phyloP scores from a whole-genome alignment of 2,888 invertebrate species.

The Cheilosia vernalis region DNA sequence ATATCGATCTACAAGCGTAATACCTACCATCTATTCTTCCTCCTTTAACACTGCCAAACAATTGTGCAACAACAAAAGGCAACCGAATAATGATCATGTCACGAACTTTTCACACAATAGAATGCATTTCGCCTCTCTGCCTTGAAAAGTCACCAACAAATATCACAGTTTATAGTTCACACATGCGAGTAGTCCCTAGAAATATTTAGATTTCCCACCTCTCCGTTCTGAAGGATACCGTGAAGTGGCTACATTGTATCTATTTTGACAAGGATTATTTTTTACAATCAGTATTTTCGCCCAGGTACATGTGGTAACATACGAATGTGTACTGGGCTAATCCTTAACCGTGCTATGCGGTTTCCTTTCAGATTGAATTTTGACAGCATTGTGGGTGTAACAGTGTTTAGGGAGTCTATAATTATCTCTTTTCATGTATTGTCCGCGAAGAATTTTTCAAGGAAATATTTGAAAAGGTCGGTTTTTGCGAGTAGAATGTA shows the following conservation, averaged over 20 bases:
- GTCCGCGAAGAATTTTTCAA: constrained; percentile 75
- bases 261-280: constrained; percentile 81
- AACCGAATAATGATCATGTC: constrained; percentile 69
- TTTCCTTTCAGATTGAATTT: constrained; percentile 61
- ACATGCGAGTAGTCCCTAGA: constrained; percentile 25
- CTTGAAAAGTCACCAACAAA: constrained; percentile 24
- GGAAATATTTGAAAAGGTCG: constrained; percentile 69
- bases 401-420: constrained; percentile 80
- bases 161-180: constrained; percentile 41
- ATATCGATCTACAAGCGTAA: constrained; percentile 36
- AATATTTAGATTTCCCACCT: constrained; percentile 46
- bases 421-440: constrained; percentile 76
- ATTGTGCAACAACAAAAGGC: constrained; percentile 55
- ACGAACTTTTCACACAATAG: constrained; percentile 65
- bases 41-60: constrained; percentile 23
- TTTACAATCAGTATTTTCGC: constrained; percentile 71
- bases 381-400: constrained; percentile 77
- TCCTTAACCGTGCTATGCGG: constrained; percentile 54
- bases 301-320: constrained; percentile 38
- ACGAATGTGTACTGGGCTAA: constrained; percentile 54
- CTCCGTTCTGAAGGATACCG: constrained; percentile 22
- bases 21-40: constrained; percentile 29
- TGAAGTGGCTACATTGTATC: constrained; percentile 76
- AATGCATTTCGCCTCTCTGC: constrained; percentile 36
- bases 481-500: constrained; percentile 44